Evolutionary conservation across 1,140 invertebrate genomes (phyloP).

Genomic region (Macrobrachium nipponense): DNA sequence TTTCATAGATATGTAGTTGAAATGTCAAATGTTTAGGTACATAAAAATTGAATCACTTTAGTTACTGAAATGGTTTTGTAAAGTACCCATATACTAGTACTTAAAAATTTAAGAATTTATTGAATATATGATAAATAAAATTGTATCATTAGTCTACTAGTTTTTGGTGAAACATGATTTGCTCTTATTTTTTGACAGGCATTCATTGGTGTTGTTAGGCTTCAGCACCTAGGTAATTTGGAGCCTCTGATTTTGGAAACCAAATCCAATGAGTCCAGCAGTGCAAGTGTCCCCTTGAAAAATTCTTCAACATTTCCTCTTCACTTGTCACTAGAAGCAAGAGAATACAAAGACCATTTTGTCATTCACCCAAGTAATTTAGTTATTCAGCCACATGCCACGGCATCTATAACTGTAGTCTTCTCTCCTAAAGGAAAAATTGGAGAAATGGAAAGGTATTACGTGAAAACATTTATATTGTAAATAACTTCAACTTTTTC

Average conservation of each 20-base stretch:
- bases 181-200: slow-evolving; percentile 8
- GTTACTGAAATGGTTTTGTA: too few relatives aligned
- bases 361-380: slow-evolving; percentile 13
- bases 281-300: slow-evolving; percentile 15
- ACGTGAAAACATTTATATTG: not conserved
- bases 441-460: slow-evolving; percentile 41
- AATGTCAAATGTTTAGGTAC: too few relatives aligned
- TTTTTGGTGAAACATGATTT: too few relatives aligned
- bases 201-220: slow-evolving; percentile 31
- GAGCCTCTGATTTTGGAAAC: slow-evolving; percentile 25
- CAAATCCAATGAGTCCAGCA: not conserved
- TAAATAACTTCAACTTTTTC: not conserved
- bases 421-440: slow-evolving; percentile 25
- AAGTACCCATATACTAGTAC: too few relatives aligned
- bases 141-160: not conserved
- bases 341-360: slow-evolving; percentile 12
- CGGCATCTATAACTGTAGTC: slow-evolving; percentile 9
- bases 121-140: too few relatives aligned
- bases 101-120: too few relatives aligned
- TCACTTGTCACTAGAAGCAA: not conserved
- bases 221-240: slow-evolving; percentile 18
- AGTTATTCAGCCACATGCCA: slow-evolving; percentile 19
- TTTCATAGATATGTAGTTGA: too few relatives aligned
- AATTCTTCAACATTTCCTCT: slow-evolving; percentile 40
- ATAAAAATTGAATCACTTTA: too few relatives aligned